phyloP scores from a whole-genome alignment of 2,113 vertebrate genomes.

The Cisticola juncidis region DNA sequence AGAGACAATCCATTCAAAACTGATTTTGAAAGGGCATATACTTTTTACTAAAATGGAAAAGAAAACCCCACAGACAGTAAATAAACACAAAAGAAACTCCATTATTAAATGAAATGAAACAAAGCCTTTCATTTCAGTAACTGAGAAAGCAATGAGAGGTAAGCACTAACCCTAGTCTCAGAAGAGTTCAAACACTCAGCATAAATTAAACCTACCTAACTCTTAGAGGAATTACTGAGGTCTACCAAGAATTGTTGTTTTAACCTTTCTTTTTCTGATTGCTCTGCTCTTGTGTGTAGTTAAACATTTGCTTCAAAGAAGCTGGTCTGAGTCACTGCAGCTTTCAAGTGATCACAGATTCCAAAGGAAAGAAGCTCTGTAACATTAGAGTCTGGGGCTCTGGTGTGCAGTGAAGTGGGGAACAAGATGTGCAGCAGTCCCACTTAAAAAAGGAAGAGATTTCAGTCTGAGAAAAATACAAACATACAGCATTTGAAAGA shows the following conservation, averaged over 20 bases:
- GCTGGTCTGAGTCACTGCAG: neutral
- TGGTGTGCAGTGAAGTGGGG: neutral
- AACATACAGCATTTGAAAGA: neutral
- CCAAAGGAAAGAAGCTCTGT: neutral
- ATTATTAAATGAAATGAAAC: neutral
- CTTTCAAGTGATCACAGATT: neutral
- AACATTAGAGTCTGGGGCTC: neutral
- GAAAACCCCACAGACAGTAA: neutral
- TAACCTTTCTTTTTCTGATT: conserved; percentile 13
- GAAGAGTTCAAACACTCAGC: neutral
- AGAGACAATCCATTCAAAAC: neutral
- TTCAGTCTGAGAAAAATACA: neutral
- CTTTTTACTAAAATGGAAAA: neutral
- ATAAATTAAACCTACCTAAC: neutral
- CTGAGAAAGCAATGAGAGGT: neutral
- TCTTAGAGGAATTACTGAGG: neutral
- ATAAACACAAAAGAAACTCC: neutral
- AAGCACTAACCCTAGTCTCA: neutral
- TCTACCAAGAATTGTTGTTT: neutral
- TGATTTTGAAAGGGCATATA: neutral
- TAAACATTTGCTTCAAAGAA: neutral
- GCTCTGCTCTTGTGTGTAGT: neutral
- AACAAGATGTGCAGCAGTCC: neutral
- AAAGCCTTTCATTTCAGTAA: neutral
- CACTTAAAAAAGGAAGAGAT: neutral